These are phyloP conservation scores for Sebastes wilsoni DNA, from an alignment of 2,797 vertebrate genomes.

Conservation along the genomic window DNA sequence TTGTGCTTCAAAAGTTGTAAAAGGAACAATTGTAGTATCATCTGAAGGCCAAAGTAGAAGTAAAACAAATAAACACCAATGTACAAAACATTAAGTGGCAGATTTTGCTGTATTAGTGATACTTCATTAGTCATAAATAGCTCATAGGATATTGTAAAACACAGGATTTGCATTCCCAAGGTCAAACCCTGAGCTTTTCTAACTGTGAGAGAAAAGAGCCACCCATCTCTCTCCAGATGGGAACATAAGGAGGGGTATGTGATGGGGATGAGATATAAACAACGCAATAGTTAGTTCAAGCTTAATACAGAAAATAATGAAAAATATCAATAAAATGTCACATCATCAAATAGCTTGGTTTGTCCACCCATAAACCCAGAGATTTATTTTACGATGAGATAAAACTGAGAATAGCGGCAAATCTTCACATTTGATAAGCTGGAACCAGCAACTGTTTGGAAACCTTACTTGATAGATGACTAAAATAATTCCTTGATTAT, in stretches of 20 bases:
- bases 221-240: constrained; percentile 14
- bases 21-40: neutral
- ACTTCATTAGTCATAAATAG: neutral
- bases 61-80: neutral
- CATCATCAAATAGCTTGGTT: neutral
- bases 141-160: neutral
- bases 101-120: neutral
- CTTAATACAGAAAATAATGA: constrained; percentile 5
- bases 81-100: neutral
- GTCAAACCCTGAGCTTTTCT: neutral
- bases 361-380: neutral
- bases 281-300: constrained; percentile 27
- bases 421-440: neutral
- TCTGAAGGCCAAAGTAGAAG: neutral
- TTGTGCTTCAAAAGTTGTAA: neutral
- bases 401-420: neutral
- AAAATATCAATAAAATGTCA: neutral
- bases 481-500: neutral
- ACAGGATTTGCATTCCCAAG: neutral
- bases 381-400: neutral
- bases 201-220: constrained; percentile 2
- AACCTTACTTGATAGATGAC: neutral
- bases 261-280: constrained; percentile 3
- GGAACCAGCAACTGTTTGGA: neutral
- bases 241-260: neutral